Evolutionary conservation across 2,888 invertebrate genomes (phyloP).

Genomic region (Nymphalis c-album): DNA sequence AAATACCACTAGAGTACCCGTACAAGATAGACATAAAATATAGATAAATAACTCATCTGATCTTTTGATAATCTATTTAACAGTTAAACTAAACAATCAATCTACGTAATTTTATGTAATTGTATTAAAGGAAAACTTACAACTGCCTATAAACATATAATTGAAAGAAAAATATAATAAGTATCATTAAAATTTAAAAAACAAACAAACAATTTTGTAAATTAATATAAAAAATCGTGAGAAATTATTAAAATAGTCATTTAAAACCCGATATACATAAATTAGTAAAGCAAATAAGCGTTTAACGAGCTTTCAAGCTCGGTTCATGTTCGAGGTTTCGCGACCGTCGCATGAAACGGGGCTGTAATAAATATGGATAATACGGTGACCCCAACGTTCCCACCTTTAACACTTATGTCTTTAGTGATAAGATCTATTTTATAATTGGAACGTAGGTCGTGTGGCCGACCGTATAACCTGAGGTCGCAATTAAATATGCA

Average conservation of each 20-base stretch:
- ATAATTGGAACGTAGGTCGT: background rate
- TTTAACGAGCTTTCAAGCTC: conserved; percentile 44
- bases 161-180: too few relatives aligned
- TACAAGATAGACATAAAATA: too few relatives aligned
- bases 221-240: conserved; percentile 14
- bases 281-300: conserved; percentile 51
- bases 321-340: conserved; percentile 31
- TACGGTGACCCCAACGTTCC: conserved; percentile 18
- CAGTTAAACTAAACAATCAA: too few relatives aligned
- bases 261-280: conserved; percentile 43
- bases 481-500: conserved; percentile 48
- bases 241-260: conserved; percentile 31
- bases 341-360: conserved; percentile 43
- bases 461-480: conserved; percentile 35
- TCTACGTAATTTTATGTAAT: too few relatives aligned
- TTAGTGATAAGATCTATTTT: conserved; percentile 11
- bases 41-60: too few relatives aligned
- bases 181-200: too few relatives aligned
- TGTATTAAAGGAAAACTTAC: too few relatives aligned
- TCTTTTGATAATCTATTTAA: too few relatives aligned
- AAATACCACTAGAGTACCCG: too few relatives aligned
- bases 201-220: conserved; percentile 15
- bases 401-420: background rate
- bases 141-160: background rate
- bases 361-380: conserved; percentile 44